Percentiles rank a stretch among this genome's conserved stretches.
Evolutionary conservation across 2,797 vertebrate genomes (phyloP).

Genomic region (Varecia variegata): DNA sequence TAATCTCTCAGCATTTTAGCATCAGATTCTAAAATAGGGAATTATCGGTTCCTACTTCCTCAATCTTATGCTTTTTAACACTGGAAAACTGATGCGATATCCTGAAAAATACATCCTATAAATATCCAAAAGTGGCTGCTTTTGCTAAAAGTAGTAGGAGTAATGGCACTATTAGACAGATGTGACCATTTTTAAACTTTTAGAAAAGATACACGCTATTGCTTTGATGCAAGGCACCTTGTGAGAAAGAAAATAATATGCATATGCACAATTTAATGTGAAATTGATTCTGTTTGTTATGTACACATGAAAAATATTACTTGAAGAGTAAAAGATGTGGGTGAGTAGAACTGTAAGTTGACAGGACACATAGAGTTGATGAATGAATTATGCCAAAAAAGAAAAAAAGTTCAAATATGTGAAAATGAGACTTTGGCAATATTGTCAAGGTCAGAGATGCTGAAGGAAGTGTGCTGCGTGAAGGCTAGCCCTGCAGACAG

Average conservation of each 20-base stretch:
- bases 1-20: conserved; percentile 46
- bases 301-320: neutral
- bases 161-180: neutral
- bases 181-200: neutral
- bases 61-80: conserved; percentile 40
- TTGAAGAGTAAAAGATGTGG: conserved; percentile 18
- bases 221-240: conserved; percentile 23
- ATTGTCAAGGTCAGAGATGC: conserved; percentile 64
- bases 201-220: neutral
- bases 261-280: neutral
- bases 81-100: neutral
- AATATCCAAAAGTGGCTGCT: neutral
- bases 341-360: conserved; percentile 38
- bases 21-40: conserved; percentile 50
- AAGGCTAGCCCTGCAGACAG: conserved; percentile 37
- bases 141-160: neutral
- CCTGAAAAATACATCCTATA: neutral
- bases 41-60: conserved; percentile 52
- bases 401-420: conserved; percentile 54
- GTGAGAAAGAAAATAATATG: neutral
- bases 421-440: conserved; percentile 24
- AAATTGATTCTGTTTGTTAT: conserved; percentile 50
- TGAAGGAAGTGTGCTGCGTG: conserved; percentile 28
- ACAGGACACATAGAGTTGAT: conserved; percentile 45
- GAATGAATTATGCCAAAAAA: conserved; percentile 52